Evolutionary conservation across 2,797 vertebrate species (phyloP).

Genomic region (Platalea minor): DNA sequence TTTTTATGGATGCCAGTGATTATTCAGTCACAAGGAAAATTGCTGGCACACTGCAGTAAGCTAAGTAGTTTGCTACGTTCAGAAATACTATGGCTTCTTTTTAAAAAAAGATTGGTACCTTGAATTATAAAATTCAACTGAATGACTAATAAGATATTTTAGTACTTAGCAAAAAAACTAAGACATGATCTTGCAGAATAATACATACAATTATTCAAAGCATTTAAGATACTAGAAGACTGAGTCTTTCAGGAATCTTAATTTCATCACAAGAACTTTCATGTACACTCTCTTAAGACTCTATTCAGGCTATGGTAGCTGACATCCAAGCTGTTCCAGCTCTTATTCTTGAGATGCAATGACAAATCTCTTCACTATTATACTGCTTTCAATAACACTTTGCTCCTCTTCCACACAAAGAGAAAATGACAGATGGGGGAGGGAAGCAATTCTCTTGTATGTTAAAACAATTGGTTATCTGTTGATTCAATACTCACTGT

Average conservation of each 20-base stretch:
- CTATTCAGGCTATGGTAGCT: not conserved
- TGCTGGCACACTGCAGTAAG: not conserved
- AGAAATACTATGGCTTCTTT: not conserved
- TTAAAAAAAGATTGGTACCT: not conserved
- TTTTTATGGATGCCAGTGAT: conserved; percentile 2
- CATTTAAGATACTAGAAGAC: not conserved
- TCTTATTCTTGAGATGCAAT: conserved; percentile 3
- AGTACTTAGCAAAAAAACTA: not conserved
- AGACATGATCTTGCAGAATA: not conserved
- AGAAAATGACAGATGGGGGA: not conserved
- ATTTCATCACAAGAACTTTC: not conserved
- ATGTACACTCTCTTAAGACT: conserved; percentile 4
- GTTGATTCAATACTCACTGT: conserved; percentile 83
- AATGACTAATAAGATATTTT: not conserved
- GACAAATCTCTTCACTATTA: conserved; percentile 1
- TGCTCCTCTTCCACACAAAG: not conserved
- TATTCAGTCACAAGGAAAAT: conserved; percentile 12
- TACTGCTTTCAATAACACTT: not conserved
- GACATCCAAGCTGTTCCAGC: not conserved
- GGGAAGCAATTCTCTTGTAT: not conserved
- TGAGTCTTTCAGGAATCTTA: not conserved
- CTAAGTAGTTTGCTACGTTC: not conserved
- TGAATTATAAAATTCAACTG: not conserved
- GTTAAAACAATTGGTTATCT: conserved; percentile 2
- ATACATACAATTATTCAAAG: not conserved